Conservation (phyloP, 2,113 vertebrate species). For the Gulo gulo region DNA sequence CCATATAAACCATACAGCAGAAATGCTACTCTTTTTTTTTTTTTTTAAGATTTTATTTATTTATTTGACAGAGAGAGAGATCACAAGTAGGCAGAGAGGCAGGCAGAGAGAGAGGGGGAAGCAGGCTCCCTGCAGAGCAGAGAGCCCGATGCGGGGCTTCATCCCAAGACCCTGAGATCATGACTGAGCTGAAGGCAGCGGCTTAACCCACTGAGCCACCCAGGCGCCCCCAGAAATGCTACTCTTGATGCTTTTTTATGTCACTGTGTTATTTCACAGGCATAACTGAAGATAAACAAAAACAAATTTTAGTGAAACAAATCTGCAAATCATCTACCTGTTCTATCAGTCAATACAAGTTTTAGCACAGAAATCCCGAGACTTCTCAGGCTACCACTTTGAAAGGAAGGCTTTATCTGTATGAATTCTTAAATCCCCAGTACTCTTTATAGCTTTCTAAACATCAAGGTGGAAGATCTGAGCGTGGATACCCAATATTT, state of each 20-base stretch:
- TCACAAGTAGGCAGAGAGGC: no score
- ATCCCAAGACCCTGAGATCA: no score
- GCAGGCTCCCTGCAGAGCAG: no score
- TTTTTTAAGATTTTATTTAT: no score
- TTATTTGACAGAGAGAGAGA: no score
- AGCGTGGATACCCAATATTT: background rate
- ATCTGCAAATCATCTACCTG: background rate
- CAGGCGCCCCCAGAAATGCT: background rate
- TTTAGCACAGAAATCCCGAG: background rate
- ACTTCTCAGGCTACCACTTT: background rate
- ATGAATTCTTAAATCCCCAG: background rate
- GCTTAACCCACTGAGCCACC: no score
- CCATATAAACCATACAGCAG: background rate
- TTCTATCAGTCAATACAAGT: background rate
- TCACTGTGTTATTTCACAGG: background rate
- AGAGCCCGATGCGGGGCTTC: no score
- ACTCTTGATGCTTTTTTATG: background rate
- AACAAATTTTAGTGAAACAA: slow-evolving; percentile 19
- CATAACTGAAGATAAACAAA: background rate
- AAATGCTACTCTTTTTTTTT: background rate
- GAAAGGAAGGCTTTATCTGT: background rate
- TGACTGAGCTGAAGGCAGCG: no score
- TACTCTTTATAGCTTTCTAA: background rate
- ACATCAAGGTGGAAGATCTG: background rate
- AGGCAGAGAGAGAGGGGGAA: no score